A percentile compares a stretch with the other conserved stretches of the same genome.
Conservation (phyloP, 1,140 invertebrate species). For the Arctopsyche grandis region DNA sequence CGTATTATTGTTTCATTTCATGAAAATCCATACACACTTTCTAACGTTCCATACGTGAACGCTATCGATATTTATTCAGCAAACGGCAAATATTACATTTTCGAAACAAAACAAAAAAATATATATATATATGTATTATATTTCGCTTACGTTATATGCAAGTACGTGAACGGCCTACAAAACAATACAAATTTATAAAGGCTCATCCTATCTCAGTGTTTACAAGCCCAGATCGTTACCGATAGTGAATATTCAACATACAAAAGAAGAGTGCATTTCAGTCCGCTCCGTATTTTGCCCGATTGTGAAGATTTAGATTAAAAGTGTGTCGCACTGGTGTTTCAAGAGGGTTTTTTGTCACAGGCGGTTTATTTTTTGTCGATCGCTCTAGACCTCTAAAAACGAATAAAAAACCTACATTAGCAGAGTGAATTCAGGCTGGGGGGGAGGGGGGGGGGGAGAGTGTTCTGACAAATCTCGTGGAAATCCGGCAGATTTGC, state of each 20-base stretch:
- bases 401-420: background rate
- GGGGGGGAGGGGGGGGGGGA: too few species aligned
- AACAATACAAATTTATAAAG: background rate
- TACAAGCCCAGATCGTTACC: background rate
- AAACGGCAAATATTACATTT: background rate
- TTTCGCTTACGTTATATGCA: background rate
- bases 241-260: background rate
- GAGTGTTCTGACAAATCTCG: slow-evolving; percentile 24
- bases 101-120: background rate
- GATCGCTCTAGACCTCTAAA: too few species aligned
- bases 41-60: background rate
- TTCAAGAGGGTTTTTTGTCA: too few species aligned
- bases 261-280: background rate
- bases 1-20: too few species aligned
- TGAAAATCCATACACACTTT: background rate
- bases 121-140: background rate
- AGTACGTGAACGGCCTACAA: background rate
- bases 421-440: slow-evolving; percentile 16
- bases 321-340: background rate
- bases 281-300: background rate
- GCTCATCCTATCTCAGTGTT: background rate
- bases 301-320: slow-evolving; percentile 1
- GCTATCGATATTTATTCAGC: background rate
- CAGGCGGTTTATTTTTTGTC: too few species aligned
- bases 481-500: slow-evolving; percentile 31